These are phyloP conservation scores for Hylia prasina DNA, from an alignment of 2,113 vertebrate species.

Conservation along the genomic window DNA sequence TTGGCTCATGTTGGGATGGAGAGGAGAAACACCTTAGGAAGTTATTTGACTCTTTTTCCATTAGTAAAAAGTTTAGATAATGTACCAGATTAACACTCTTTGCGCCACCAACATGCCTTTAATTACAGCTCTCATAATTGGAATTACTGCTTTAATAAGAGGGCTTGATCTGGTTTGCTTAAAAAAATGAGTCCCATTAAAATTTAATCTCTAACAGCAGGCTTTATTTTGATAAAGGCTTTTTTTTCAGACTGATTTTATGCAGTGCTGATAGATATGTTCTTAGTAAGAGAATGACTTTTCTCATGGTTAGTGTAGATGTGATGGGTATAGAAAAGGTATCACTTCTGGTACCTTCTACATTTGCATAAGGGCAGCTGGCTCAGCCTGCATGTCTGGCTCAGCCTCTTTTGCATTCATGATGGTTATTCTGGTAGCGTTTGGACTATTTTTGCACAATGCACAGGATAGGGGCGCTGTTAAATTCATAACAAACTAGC, in stretches of 20 bases:
- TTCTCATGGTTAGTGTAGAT: not conserved
- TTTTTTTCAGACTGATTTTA: not conserved
- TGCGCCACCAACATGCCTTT: not conserved
- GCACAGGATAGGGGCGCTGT: not conserved
- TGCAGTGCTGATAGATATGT: not conserved
- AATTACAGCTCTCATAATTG: slow-evolving; percentile 19
- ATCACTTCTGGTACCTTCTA: not conserved
- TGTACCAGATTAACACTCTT: not conserved
- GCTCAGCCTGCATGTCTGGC: no score
- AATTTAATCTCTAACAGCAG: not conserved
- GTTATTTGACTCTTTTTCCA: not conserved
- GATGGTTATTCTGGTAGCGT: not conserved
- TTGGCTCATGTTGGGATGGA: not conserved
- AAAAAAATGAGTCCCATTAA: slow-evolving; percentile 25
- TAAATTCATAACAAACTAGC: not conserved
- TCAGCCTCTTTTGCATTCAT: not conserved
- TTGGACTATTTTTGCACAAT: not conserved
- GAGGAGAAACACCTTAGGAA: not conserved
- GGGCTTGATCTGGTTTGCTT: not conserved
- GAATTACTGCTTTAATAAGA: not conserved
- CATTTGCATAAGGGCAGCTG: not conserved
- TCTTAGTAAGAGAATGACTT: not conserved
- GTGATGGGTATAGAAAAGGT: not conserved
- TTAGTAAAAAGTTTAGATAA: slow-evolving; percentile 4
- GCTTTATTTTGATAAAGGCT: not conserved